Base-by-base conservation (phyloP, 1,140 invertebrate genomes). In the Calosoma granatense region DNA sequence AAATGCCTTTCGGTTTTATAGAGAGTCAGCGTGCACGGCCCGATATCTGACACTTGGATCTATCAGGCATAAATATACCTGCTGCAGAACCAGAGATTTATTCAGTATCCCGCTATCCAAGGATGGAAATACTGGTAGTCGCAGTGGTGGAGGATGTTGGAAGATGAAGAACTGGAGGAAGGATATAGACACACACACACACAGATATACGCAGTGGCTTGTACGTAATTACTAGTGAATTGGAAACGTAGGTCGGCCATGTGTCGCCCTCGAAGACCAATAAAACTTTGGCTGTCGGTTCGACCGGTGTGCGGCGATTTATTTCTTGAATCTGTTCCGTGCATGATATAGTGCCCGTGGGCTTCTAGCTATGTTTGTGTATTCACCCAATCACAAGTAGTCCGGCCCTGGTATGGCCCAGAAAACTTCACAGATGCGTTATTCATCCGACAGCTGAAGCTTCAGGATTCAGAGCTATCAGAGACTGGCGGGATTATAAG, bases 271-370 rank as follows among this genome's bases (percentile, higher is more conserved):
- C 22, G 20, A 39, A 19, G 4, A 56, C 20, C 54, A 56, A 56
- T 56, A 56, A 56, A 56, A 56, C 55, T 56, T 56, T 41, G 15
- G 36, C 22, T 56, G 55, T 56, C 55, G 43, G 20, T 17, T 56
- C 39, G n/a, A 39, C 43, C 17, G 21, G 17, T 14, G 55, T 21
- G 22, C 17, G 6, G 19, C 39, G 55, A 56, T 47, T 56, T 39
- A 20, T 56, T 41, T 47, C 36, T 20, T 47, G 20, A 41, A 39
- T 17, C 39, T 51, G 55, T n/a, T n/a, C 22, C 55, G 43, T 43
- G 55, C 20, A 56, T 56, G 55, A 30, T 60, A 55, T 30, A 30
- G 26, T 30, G 26, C 26, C 4, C 26, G 26, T 4, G 26, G 26
- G 6, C 4, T 14, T 30, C 26, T 30, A n/a, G n/a, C 26, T 30